Conservation (phyloP, 2,888 invertebrate species). For the Alloscopus bannaensis region DNA sequence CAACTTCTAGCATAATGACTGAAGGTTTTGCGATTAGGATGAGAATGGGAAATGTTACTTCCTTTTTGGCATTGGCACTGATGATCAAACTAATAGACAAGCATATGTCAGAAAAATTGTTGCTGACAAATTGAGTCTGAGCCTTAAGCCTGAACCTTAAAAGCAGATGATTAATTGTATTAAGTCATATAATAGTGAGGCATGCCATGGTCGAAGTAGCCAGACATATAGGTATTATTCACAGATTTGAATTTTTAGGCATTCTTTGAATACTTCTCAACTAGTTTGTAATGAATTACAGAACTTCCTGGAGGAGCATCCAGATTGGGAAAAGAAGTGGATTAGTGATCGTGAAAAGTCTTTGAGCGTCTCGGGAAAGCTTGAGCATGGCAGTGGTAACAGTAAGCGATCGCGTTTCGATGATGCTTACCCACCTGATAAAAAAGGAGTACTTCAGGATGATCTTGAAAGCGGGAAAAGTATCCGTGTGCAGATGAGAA, state of each 20-base stretch:
- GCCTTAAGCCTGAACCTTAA: slow-evolving; percentile 36
- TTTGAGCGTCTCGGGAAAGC: slow-evolving; percentile 77
- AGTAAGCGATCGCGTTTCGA: slow-evolving; percentile 56
- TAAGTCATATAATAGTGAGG: slow-evolving; percentile 41
- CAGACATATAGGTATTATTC: slow-evolving; percentile 46
- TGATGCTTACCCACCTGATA: slow-evolving; percentile 43
- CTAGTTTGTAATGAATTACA: slow-evolving; percentile 74
- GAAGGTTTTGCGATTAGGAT: slow-evolving; percentile 58
- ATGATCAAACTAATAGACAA: slow-evolving; percentile 60
- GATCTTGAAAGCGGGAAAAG: slow-evolving; percentile 68
- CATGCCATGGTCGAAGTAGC: slow-evolving; percentile 47
- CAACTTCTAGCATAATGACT: slow-evolving; percentile 45
- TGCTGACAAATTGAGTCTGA: slow-evolving; percentile 49
- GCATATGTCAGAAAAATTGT: slow-evolving; percentile 60
- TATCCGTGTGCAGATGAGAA: slow-evolving; percentile 73
- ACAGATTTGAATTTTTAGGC: slow-evolving; percentile 32
- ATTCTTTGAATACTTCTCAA: background rate
- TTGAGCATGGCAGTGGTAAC: slow-evolving; percentile 72
- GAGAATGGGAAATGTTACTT: slow-evolving; percentile 42
- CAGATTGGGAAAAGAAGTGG: slow-evolving; percentile 92
- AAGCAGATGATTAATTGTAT: slow-evolving; percentile 44
- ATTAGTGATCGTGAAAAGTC: slow-evolving; percentile 87
- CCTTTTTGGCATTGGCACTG: slow-evolving; percentile 52
- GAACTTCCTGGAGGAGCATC: slow-evolving; percentile 89
- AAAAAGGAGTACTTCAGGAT: slow-evolving; percentile 17